A percentile compares a stretch with the other conserved stretches of the same genome.
Evolutionary conservation across 2,888 invertebrate genomes (phyloP).

Genomic region (Cephalotes varians): DNA sequence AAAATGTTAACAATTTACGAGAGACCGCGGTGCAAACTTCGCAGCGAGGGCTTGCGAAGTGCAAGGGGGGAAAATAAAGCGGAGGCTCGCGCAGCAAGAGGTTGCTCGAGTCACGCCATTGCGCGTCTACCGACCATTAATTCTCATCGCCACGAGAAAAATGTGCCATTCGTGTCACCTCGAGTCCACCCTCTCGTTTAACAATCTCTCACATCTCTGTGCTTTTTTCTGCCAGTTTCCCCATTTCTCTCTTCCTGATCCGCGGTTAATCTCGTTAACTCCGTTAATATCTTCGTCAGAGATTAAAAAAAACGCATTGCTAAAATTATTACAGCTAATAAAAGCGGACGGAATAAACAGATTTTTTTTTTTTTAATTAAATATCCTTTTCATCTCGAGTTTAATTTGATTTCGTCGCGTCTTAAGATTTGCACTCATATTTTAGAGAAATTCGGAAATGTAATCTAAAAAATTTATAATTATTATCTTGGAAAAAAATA

Average conservation of each 20-base stretch:
- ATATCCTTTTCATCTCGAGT: background rate
- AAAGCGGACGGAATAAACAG: background rate
- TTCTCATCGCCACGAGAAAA: conserved; percentile 59
- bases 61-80: background rate
- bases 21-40: background rate
- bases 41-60: background rate
- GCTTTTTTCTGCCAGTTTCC: background rate
- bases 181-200: conserved; percentile 56
- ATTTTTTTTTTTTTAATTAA: background rate
- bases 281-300: conserved; percentile 48
- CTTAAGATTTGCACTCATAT: background rate
- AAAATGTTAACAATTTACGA: conserved; percentile 25
- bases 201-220: conserved; percentile 60
- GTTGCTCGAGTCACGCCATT: conserved; percentile 2
- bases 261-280: conserved; percentile 59
- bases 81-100: background rate
- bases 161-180: conserved; percentile 66
- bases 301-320: conserved; percentile 46
- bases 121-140: conserved; percentile 54
- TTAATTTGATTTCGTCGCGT: background rate
- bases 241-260: conserved; percentile 7
- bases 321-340: background rate
- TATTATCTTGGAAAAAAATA: background rate
- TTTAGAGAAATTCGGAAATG: background rate
- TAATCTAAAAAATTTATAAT: background rate